These are phyloP conservation scores for Sialia sialis DNA, from an alignment of 2,113 vertebrate species.

Conservation along the genomic window DNA sequence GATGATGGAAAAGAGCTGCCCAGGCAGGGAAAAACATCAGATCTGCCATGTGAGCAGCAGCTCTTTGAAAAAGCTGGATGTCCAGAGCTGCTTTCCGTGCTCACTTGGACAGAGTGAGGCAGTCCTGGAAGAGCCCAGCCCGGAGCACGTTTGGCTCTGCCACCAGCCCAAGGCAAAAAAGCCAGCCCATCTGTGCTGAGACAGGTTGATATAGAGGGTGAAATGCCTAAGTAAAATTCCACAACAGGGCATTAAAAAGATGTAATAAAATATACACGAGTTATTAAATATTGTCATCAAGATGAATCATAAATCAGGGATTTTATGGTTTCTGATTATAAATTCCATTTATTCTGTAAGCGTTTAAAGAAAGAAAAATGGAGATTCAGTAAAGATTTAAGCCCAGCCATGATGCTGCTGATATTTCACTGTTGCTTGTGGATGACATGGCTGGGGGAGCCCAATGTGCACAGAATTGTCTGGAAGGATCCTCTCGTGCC, in stretches of 20 bases:
- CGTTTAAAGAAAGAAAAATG: slow-evolving; percentile 69
- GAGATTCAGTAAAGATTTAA: slow-evolving; percentile 48
- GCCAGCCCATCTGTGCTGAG: slow-evolving; percentile 9
- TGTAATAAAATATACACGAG: slow-evolving; percentile 62
- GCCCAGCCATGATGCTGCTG: background rate
- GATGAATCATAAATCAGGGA: slow-evolving; percentile 70
- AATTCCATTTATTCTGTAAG: slow-evolving; percentile 68
- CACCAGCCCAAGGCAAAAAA: background rate
- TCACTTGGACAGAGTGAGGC: background rate
- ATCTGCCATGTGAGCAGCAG: background rate
- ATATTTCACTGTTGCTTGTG: slow-evolving; percentile 31
- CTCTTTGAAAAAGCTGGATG: background rate
- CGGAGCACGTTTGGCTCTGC: background rate
- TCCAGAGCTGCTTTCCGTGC: background rate
- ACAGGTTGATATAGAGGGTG: slow-evolving; percentile 42
- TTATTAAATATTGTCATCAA: slow-evolving; percentile 73
- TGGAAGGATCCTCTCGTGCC: background rate
- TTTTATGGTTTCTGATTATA: slow-evolving; percentile 71
- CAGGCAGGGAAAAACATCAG: background rate
- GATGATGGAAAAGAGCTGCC: background rate
- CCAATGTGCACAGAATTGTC: background rate
- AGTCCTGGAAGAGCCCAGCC: background rate
- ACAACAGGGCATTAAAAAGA: slow-evolving; percentile 63
- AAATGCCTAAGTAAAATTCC: slow-evolving; percentile 59
- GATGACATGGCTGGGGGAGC: background rate